Percentiles rank a stretch among this genome's conserved stretches.
phyloP scores from a whole-genome alignment of 2,797 vertebrate genomes.

The Takifugu rubripes region DNA sequence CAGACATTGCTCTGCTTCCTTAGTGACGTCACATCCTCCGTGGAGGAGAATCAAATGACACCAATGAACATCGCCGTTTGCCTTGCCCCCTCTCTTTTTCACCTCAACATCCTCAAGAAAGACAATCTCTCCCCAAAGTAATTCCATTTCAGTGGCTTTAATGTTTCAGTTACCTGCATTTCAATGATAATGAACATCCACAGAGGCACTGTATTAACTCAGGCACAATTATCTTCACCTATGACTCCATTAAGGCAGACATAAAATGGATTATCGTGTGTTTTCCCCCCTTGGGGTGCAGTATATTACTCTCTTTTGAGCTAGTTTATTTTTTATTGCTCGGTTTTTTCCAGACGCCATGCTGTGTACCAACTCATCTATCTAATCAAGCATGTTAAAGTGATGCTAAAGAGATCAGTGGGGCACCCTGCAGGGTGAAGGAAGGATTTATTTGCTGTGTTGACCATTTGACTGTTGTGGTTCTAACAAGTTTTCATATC shows the following conservation, averaged over 20 bases:
- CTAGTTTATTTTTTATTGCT: slow-evolving; percentile 46
- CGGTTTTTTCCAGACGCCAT: slow-evolving; percentile 58
- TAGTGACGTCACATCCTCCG: slow-evolving; percentile 86
- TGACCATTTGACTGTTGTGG: slow-evolving; percentile 26
- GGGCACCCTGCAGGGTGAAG: slow-evolving; percentile 39
- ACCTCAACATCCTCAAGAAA: slow-evolving; percentile 94
- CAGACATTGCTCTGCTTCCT: slow-evolving; percentile 95
- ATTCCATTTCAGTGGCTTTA: slow-evolving; percentile 2
- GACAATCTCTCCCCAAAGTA: slow-evolving; percentile 91
- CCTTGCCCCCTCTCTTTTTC: slow-evolving; percentile 95
- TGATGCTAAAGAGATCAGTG: slow-evolving; percentile 54
- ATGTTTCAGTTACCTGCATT: slow-evolving; percentile 2
- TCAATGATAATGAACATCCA: not conserved
- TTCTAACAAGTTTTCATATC: slow-evolving; percentile 36
- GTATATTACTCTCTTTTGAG: slow-evolving; percentile 37
- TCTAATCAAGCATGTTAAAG: slow-evolving; percentile 60
- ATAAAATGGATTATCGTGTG: slow-evolving; percentile 42
- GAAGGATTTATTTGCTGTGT: slow-evolving; percentile 46
- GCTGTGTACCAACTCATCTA: slow-evolving; percentile 66
- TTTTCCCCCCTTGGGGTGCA: slow-evolving; percentile 35
- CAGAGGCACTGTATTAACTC: slow-evolving; percentile 29
- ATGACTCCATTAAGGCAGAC: slow-evolving; percentile 40
- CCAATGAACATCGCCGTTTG: slow-evolving; percentile 98
- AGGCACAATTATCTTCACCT: slow-evolving; percentile 44
- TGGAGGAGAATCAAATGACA: slow-evolving; percentile 98